Percentiles rank a stretch among this genome's conserved stretches.
Conservation (phyloP, 2,113 vertebrate genomes). For the Pterocles orientalis region DNA sequence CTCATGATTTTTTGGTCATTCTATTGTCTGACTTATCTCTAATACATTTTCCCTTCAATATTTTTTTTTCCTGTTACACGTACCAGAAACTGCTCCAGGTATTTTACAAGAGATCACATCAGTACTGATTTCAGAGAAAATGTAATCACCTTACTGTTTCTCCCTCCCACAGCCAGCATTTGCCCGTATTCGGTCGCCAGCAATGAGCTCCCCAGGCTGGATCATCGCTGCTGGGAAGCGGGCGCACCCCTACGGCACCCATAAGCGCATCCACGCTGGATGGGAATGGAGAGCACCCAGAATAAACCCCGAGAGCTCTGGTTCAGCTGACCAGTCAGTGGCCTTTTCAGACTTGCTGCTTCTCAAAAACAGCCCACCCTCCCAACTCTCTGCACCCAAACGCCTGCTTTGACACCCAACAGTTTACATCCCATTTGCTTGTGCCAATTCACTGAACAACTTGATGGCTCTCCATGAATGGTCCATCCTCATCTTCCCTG, state of each 20-base stretch:
- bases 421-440: background rate
- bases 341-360: background rate
- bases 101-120: background rate
- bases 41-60: background rate
- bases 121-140: background rate
- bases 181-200: background rate
- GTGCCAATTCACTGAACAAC: background rate
- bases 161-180: background rate
- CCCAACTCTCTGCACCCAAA: background rate
- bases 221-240: background rate
- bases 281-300: background rate
- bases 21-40: background rate
- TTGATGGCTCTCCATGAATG: background rate
- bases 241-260: rapidly evolving
- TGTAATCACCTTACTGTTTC: background rate
- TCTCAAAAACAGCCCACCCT: background rate
- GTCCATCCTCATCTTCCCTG: background rate
- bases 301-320: background rate
- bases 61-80: background rate
- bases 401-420: background rate
- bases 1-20: background rate
- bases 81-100: background rate
- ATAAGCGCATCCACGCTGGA: rapidly evolving
- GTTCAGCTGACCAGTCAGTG: background rate
- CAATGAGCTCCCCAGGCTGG: background rate